phyloP scores from a whole-genome alignment of 2,888 invertebrate genomes.

The Timema podura region DNA sequence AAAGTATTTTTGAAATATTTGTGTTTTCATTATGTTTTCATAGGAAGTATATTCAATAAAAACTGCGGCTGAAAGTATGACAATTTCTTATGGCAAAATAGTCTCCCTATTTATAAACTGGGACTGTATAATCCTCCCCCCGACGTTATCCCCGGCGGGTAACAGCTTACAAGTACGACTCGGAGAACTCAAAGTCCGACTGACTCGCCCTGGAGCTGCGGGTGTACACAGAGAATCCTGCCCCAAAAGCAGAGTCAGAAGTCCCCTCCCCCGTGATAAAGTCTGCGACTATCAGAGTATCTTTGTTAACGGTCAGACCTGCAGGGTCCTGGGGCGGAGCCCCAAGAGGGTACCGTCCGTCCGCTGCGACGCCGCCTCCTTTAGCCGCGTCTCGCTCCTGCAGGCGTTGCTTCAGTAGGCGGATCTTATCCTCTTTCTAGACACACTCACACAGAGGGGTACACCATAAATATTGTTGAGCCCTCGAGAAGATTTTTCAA shows the following conservation, averaged over 20 bases:
- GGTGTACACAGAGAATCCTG: conserved; percentile 66
- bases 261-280: conserved; percentile 73
- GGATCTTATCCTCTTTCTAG: conserved; percentile 88
- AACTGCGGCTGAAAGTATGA: no score
- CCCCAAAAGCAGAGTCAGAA: conserved; percentile 72
- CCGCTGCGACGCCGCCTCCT: conserved; percentile 45
- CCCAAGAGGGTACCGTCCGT: conserved; percentile 29
- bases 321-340: conserved; percentile 34
- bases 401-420: conserved; percentile 72
- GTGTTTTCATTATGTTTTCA: no score
- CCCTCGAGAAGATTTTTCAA: no score
- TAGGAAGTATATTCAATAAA: no score
- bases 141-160: no score
- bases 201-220: conserved; percentile 79
- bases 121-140: no score
- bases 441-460: conserved; percentile 32
- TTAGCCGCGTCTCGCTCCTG: conserved; percentile 68
- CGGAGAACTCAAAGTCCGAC: conserved; percentile 84
- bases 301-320: conserved; percentile 64
- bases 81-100: no score
- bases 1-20: no score
- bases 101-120: no score
- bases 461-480: no score
- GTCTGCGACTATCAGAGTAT: conserved; percentile 68
- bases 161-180: conserved; percentile 68